phyloP scores from a whole-genome alignment of 2,113 vertebrate species.

The Galemys pyrenaicus region DNA sequence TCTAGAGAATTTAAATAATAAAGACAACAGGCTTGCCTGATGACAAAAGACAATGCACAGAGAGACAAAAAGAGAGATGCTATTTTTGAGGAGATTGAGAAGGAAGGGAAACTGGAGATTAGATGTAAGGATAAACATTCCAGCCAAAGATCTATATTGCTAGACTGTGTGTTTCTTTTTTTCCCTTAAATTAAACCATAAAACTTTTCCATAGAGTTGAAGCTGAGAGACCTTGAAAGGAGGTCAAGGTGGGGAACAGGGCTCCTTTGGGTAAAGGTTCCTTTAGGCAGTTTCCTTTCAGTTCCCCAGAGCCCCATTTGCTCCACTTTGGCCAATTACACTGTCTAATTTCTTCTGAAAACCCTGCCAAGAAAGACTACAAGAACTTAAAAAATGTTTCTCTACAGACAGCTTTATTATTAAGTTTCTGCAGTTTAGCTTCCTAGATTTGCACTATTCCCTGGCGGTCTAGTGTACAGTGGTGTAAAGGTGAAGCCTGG shows the following conservation, averaged over 20 bases:
- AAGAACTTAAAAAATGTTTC: not conserved
- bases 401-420: not conserved
- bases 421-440: not conserved
- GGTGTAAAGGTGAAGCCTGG: not conserved
- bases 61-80: not conserved
- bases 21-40: not conserved
- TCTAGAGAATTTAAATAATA: not conserved
- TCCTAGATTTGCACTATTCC: not conserved
- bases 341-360: not conserved
- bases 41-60: not conserved
- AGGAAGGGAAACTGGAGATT: not conserved
- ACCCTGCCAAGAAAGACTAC: not conserved
- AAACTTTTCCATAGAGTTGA: not conserved
- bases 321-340: not conserved
- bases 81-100: not conserved
- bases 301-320: not conserved
- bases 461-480: not conserved
- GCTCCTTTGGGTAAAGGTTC: not conserved
- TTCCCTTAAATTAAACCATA: not conserved
- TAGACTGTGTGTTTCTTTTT: not conserved
- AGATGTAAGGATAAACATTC: not conserved
- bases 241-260: not conserved
- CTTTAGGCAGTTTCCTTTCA: not conserved
- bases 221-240: not conserved
- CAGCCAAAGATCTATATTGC: not conserved